Base-by-base conservation (phyloP, 1,140 invertebrate genomes). In the Diachasmimorpha longicaudata region DNA sequence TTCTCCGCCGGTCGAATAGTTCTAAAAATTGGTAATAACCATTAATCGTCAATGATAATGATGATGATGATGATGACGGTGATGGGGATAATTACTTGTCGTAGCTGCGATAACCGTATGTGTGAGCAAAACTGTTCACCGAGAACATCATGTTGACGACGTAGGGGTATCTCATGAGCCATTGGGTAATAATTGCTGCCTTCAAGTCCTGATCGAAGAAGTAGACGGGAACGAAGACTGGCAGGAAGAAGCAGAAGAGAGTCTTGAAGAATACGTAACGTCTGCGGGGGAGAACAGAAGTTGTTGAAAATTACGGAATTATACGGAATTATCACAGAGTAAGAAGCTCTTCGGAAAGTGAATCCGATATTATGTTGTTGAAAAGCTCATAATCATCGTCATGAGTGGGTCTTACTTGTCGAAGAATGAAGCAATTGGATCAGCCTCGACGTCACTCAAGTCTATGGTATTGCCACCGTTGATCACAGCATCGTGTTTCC, bases 401-500 rank as follows among this genome's bases (percentile, higher is more conserved):
- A 74, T 58, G 39, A 71, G 66, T 63, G 13, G 63, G 66, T 37
- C 85, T 86, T 87, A 93, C 92, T 90, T 96, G 79, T 92, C 91
- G 82, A 96, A 93, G 81, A 95, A 94, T 46, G 86, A 87, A 0
- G 95, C 90, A 0, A 98, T 89, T 0, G 94, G 94, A 90, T 98
- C 96, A 0, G 89, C 89, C 14, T 89, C 75, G 6, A 98, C 90
- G 82, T 98, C 97, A 21, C 89, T 92, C 87, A 97, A 91, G 85
- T 97, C 95, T 10, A 97, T 88, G 74, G 91, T 88, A 16, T 89
- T 89, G 4, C 96, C 96, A 79, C 93, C 93, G 21, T 85, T 88
- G 21, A 93, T 90, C 0, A 97, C 95, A 71, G 96, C 93, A 0
- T 95, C 94, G 86, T 97, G 96, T 86, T 97, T 97, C 70, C 91